A percentile compares a stretch with the other conserved stretches of the same genome.
Evolutionary conservation across 2,888 invertebrate genomes (phyloP).

Genomic region (Nipponacmea schrenckii): DNA sequence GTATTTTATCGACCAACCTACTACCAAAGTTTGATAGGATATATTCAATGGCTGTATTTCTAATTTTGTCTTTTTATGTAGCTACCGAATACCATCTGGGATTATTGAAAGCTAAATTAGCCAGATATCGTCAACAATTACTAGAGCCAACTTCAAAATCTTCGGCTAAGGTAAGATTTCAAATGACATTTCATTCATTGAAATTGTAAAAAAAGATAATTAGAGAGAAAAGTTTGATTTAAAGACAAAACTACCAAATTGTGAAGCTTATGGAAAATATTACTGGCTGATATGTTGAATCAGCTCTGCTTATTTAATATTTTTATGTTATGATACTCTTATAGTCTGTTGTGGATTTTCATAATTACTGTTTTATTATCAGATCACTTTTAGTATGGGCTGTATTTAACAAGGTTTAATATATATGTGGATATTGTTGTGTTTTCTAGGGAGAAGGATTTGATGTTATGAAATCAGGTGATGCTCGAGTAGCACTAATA

Average conservation of each 20-base stretch:
- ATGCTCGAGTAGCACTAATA: slow-evolving; percentile 96
- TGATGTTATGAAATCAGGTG: slow-evolving; percentile 98
- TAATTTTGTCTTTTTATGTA: slow-evolving; percentile 69
- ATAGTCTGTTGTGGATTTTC: too few species aligned
- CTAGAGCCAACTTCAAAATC: slow-evolving; percentile 93
- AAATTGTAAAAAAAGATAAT: neutral
- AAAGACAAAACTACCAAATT: too few species aligned
- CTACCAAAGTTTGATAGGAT: too few species aligned
- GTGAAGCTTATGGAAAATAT: too few species aligned
- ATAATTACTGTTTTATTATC: too few species aligned
- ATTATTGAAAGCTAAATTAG: slow-evolving; percentile 83
- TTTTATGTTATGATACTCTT: too few species aligned
- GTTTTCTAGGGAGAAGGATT: slow-evolving; percentile 79
- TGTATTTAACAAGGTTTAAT: too few species aligned
- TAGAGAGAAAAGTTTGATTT: too few species aligned
- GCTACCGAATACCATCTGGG: slow-evolving; percentile 99
- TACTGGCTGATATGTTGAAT: too few species aligned
- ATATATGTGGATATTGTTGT: neutral
- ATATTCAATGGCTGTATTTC: neutral
- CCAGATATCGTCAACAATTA: slow-evolving; percentile 77
- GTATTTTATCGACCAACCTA: too few species aligned
- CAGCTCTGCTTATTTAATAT: too few species aligned
- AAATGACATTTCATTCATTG: neutral
- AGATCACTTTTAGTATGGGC: too few species aligned
- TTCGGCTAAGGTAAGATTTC: slow-evolving; percentile 79